These are phyloP conservation scores for Melanophora roralis DNA, from an alignment of 2,888 invertebrate genomes.

Conservation along the genomic window DNA sequence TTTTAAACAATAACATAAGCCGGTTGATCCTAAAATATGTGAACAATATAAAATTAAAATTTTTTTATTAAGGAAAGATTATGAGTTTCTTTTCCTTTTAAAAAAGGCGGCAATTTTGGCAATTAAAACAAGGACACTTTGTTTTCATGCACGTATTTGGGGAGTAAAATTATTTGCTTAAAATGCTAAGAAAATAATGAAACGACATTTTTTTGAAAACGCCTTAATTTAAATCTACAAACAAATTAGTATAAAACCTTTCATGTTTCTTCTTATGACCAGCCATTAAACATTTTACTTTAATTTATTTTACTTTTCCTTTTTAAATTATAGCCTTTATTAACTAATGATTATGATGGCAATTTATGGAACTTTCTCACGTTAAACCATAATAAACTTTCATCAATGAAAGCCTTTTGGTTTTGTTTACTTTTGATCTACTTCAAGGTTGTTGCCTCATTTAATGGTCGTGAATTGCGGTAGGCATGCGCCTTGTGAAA, in stretches of 20 bases:
- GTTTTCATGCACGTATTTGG: slow-evolving; percentile 44
- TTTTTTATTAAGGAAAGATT: slow-evolving; percentile 7
- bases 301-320: slow-evolving; percentile 16
- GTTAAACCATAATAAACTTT: slow-evolving; percentile 42
- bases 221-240: slow-evolving; percentile 6
- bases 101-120: slow-evolving; percentile 42
- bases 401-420: slow-evolving; percentile 43
- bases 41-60: not conserved
- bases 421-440: slow-evolving; percentile 36
- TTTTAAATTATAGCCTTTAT: slow-evolving; percentile 5
- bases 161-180: slow-evolving; percentile 10
- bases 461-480: slow-evolving; percentile 20
- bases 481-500: slow-evolving; percentile 30
- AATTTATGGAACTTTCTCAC: slow-evolving; percentile 48
- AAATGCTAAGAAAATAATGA: not conserved
- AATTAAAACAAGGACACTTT: slow-evolving; percentile 25
- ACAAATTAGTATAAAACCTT: slow-evolving; percentile 7
- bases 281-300: not conserved
- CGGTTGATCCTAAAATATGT: slow-evolving; percentile 47
- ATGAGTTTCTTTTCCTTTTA: slow-evolving; percentile 27
- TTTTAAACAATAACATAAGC: slow-evolving; percentile 58
- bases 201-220: slow-evolving; percentile 24
- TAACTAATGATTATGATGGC: slow-evolving; percentile 23
- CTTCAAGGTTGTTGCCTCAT: slow-evolving; percentile 27
- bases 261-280: not conserved